A percentile compares a stretch with the other conserved stretches of the same genome.
Evolutionary conservation across 2,797 vertebrate species (phyloP).

Genomic region (Lagodon rhomboides): DNA sequence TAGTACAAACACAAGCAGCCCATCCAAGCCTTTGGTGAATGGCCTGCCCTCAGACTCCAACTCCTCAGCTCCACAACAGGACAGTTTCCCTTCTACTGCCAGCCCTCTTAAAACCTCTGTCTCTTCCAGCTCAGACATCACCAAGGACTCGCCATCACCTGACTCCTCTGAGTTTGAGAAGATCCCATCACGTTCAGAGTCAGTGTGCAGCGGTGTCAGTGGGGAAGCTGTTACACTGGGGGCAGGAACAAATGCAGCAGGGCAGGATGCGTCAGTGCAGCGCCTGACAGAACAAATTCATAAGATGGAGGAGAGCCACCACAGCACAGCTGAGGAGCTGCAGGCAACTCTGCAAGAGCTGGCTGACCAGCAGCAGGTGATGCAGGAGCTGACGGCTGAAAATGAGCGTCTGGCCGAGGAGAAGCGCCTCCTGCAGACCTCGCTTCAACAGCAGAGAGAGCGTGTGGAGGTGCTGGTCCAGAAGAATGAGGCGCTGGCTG

Average conservation of each 20-base stretch:
- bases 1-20: slow-evolving; percentile 78
- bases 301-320: slow-evolving; percentile 97
- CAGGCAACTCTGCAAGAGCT: slow-evolving; percentile 97
- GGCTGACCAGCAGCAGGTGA: slow-evolving; percentile 96
- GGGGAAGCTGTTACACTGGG: slow-evolving; percentile 40
- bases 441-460: slow-evolving; percentile 93
- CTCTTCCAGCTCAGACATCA: slow-evolving; percentile 91
- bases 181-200: slow-evolving; percentile 89
- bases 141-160: slow-evolving; percentile 92
- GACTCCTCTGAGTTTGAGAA: slow-evolving; percentile 96
- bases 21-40: slow-evolving; percentile 74
- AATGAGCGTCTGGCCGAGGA: slow-evolving; percentile 93
- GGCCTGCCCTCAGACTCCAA: slow-evolving; percentile 74
- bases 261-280: slow-evolving; percentile 88
- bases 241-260: slow-evolving; percentile 69
- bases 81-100: slow-evolving; percentile 51
- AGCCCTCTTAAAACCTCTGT: slow-evolving; percentile 85
- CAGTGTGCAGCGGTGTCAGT: slow-evolving; percentile 83
- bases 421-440: slow-evolving; percentile 93
- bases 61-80: slow-evolving; percentile 55
- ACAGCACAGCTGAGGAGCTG: slow-evolving; percentile 95
- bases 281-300: slow-evolving; percentile 93
- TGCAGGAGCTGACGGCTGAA: slow-evolving; percentile 95
- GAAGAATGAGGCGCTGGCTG: slow-evolving; percentile 91
- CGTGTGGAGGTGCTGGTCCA: slow-evolving; percentile 91